Conservation (phyloP, 2,113 vertebrate genomes). For the Neolamprologus caudopunctatus region DNA sequence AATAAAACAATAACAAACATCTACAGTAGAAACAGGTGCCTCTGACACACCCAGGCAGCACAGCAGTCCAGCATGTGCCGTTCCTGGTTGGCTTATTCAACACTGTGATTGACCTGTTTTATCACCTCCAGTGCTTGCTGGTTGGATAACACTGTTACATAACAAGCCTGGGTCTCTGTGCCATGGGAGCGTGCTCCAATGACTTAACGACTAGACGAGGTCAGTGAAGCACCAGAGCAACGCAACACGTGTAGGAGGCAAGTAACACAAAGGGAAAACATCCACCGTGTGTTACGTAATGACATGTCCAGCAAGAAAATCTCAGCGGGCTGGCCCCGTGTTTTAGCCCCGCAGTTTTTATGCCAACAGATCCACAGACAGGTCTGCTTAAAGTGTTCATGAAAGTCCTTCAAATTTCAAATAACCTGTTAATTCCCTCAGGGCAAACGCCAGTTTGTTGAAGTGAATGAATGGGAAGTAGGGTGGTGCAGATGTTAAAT, state of each 20-base stretch:
- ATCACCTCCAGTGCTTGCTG: not conserved
- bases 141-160: conserved; percentile 59
- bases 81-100: not conserved
- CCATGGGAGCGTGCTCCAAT: conserved; percentile 3
- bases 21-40: not conserved
- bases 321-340: not conserved
- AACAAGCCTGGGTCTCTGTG: conserved; percentile 23
- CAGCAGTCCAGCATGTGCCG: not conserved
- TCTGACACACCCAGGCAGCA: not conserved
- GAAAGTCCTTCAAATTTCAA: not conserved
- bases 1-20: not conserved
- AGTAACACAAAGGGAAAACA: not conserved
- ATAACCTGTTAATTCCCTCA: not conserved
- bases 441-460: not conserved
- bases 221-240: conserved; percentile 39
- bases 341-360: not conserved
- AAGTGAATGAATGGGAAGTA: not conserved
- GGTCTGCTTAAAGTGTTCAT: not conserved
- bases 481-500: not conserved
- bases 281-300: not conserved
- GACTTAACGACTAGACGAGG: not conserved
- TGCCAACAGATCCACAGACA: not conserved
- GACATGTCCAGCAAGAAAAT: not conserved
- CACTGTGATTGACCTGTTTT: conserved; percentile 39
- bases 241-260: not conserved